Evolutionary conservation across 2,113 vertebrate genomes (phyloP), one percentile per base, ranked within the genome.

Genomic region (Corythaeola cristata): DNA sequence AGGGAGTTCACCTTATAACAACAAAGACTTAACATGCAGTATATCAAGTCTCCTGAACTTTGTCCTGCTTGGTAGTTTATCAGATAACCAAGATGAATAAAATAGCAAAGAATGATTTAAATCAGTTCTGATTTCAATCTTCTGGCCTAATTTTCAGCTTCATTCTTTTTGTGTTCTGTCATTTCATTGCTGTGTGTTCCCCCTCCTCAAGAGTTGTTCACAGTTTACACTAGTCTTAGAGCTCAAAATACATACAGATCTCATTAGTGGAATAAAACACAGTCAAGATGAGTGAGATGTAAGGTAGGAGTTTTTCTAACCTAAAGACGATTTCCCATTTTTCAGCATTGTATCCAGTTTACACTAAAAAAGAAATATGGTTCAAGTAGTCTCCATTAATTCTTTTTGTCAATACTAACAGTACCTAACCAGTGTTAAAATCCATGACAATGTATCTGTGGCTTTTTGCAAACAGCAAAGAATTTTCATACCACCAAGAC

Each of bases 1-100:
- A 95, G 92, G 89, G 91, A 78, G 85, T 95, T 91, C 93, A 94
- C 83, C 94, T 97, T 95, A 56, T 55, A 92, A 95, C 63, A 97
- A 96, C 93, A 96, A 95, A 95, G 74, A 66, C 82, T 96, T 96
- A 90, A 91, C 84, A 89, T 88, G 89, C 80, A 87, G 85, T 96
- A 92, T 90, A 86, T 81, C 96, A 97, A 93, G 60, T 79, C 66
- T 88, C 88, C 89, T 96, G 96, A 96, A 95, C 93, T 90, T 97
- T 63, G 74, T 95, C 96, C 94, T 95, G 60, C 75, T 71, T 92
- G 67, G 86, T 95, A 94, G 96, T 96, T 96, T 94, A 95, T 96
- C 95, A 97, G 88, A 68, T 85, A 95, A 95, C 72, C 22, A 91
- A 90, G 88, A 89, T 84, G 88, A 93, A 52, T 71, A 92, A 84